A percentile compares a stretch with the other conserved stretches of the same genome.
Evolutionary conservation across 1,140 invertebrate species (phyloP).

Genomic region (Pomacea maculata): DNA sequence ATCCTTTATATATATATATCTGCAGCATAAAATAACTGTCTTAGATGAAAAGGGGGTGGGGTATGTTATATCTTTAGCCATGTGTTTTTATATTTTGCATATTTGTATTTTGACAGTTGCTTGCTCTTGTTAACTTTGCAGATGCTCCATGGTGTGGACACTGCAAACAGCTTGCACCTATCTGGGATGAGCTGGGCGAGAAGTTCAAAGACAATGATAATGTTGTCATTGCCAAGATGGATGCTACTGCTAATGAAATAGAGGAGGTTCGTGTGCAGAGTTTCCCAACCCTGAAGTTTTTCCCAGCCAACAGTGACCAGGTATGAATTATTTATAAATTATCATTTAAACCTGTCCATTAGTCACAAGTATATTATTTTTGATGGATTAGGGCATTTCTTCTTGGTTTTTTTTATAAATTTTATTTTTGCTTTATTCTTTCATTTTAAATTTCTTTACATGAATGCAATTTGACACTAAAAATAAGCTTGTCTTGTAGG

Average conservation of each 20-base stretch:
- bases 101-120: no score
- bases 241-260: conserved; percentile 96
- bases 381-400: conserved; percentile 3
- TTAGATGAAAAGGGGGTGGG: no score
- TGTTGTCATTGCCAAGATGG: conserved; percentile 97
- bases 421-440: not conserved
- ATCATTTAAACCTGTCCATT: not conserved
- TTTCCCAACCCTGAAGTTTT: conserved; percentile 97
- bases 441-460: not conserved
- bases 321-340: conserved; percentile 66
- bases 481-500: conserved; percentile 63
- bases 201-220: conserved; percentile 85
- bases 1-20: not conserved
- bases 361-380: not conserved
- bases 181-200: conserved; percentile 90
- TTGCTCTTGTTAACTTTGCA: conserved; percentile 30
- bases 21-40: not conserved
- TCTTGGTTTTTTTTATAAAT: not conserved
- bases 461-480: not conserved
- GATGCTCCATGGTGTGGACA: conserved; percentile 95
- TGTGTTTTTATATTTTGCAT: no score
- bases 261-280: conserved; percentile 86
- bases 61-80: no score
- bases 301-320: conserved; percentile 91
- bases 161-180: conserved; percentile 95